Percentiles rank a stretch among this genome's conserved stretches.
phyloP scores from a whole-genome alignment of 2,797 vertebrate species.

The Macrochelys suwanniensis region DNA sequence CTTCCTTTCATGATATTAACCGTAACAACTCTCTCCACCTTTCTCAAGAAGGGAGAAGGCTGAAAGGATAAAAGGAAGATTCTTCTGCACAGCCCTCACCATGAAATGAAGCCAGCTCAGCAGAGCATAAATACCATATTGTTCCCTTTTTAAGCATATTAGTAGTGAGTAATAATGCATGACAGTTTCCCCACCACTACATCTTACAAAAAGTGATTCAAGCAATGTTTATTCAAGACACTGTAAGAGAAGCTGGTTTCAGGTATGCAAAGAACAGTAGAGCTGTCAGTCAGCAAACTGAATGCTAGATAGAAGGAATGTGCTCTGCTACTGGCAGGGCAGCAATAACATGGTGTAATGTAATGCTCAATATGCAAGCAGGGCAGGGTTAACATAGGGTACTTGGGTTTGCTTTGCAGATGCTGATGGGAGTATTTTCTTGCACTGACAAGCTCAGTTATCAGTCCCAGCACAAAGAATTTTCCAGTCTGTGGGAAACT shows the following conservation, averaged over 20 bases:
- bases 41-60: background rate
- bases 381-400: slow-evolving; percentile 27
- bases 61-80: background rate
- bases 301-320: background rate
- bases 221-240: background rate
- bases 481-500: slow-evolving; percentile 39
- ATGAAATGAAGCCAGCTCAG: background rate
- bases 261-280: background rate
- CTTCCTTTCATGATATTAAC: background rate
- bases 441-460: slow-evolving; percentile 42
- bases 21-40: background rate
- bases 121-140: background rate
- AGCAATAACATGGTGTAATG: slow-evolving; percentile 26
- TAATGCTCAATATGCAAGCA: slow-evolving; percentile 25
- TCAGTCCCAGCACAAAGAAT: slow-evolving; percentile 33
- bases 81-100: background rate
- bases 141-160: background rate
- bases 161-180: background rate
- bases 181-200: background rate
- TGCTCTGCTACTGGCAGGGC: background rate
- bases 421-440: background rate
- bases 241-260: background rate
- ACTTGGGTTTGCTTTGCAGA: background rate
- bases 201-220: background rate
- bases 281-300: slow-evolving; percentile 5